These are phyloP conservation scores for Sthenelais limicola DNA, from an alignment of 2,888 invertebrate genomes.

Conservation along the genomic window DNA sequence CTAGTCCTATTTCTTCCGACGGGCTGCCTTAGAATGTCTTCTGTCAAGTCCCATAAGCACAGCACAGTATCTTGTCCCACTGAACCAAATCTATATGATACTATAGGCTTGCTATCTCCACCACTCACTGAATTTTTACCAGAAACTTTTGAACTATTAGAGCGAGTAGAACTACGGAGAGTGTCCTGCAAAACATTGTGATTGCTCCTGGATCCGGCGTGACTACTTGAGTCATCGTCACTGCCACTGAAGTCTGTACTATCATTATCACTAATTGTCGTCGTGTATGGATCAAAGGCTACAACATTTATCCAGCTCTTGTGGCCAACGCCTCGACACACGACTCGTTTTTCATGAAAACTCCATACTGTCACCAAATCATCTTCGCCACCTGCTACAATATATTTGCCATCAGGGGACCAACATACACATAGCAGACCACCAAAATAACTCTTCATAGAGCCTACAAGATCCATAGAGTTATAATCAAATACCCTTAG, in stretches of 20 bases:
- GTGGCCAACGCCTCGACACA: conserved; percentile 98
- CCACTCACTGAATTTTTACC: conserved; percentile 37
- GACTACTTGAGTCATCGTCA: conserved; percentile 61
- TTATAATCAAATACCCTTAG: conserved; percentile 97
- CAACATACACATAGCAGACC: conserved; percentile 97
- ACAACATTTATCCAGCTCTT: conserved; percentile 98
- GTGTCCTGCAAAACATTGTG: conserved; percentile 46
- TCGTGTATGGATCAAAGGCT: conserved; percentile 79
- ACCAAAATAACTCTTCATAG: conserved; percentile 96
- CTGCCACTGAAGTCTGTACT: conserved; percentile 74
- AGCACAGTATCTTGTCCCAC: conserved; percentile 98
- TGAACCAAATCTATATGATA: conserved; percentile 88
- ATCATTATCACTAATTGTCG: conserved; percentile 77
- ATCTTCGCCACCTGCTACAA: conserved; percentile 97
- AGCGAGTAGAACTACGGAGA: conserved; percentile 46
- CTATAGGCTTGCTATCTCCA: conserved; percentile 53
- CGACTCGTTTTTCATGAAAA: conserved; percentile 90
- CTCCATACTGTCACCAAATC: conserved; percentile 98
- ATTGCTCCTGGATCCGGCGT: conserved; percentile 38
- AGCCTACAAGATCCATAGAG: conserved; percentile 94
- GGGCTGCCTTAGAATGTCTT: conserved; percentile 90
- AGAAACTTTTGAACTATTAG: conserved; percentile 45
- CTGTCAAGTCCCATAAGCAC: conserved; percentile 98
- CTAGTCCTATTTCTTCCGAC: conserved; percentile 68
- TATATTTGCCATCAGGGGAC: conserved; percentile 95